Conservation (phyloP, 2,888 invertebrate genomes). For the Temnothorax rugatulus region DNA sequence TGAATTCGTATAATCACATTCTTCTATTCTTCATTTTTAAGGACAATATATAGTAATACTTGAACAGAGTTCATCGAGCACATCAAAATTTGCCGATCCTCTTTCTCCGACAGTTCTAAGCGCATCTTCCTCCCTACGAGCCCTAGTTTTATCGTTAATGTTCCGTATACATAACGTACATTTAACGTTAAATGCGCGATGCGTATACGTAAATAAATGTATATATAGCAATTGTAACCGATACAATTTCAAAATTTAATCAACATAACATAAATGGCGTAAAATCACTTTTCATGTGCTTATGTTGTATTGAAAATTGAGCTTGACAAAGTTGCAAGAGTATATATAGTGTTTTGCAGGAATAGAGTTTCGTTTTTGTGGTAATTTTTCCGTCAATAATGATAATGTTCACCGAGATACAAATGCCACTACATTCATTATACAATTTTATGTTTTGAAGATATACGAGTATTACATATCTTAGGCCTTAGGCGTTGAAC, state of each 20-base stretch:
- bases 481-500: not conserved
- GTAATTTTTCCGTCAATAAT: not conserved
- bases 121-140: constrained; percentile 73
- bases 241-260: constrained; percentile 4
- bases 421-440: not conserved
- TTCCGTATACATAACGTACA: constrained; percentile 23
- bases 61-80: constrained; percentile 31
- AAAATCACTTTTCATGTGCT: not conserved
- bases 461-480: not conserved
- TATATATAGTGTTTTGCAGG: not conserved
- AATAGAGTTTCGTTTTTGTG: not conserved
- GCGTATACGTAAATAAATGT: constrained; percentile 19
- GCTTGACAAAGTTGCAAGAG: not conserved
- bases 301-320: not conserved
- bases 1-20: not conserved
- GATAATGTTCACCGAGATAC: not conserved
- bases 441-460: not conserved
- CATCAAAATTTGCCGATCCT: constrained; percentile 55
- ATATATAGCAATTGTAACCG: not conserved
- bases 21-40: constrained; percentile 15
- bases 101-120: constrained; percentile 68
- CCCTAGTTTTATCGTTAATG: not conserved
- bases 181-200: constrained; percentile 7
- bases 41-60: not conserved
- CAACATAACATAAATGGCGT: not conserved